Percentiles rank a stretch among this genome's conserved stretches.
Conservation (phyloP, 2,888 invertebrate genomes). For the Sialis lutaria region DNA sequence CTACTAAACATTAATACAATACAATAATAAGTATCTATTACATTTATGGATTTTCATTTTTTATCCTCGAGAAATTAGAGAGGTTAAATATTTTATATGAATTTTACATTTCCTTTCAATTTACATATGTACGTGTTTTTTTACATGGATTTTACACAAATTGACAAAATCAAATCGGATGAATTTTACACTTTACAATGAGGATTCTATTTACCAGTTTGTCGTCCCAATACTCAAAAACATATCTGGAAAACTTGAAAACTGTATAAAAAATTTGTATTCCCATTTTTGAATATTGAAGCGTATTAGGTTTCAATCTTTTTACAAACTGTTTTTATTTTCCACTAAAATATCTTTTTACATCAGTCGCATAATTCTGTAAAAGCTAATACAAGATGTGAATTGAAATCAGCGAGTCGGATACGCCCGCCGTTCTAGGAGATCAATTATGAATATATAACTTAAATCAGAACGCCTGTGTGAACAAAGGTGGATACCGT, state of each 20-base stretch:
- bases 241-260: too few relatives aligned
- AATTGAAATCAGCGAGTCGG: too few relatives aligned
- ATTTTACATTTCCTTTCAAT: constrained; percentile 6
- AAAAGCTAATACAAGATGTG: neutral
- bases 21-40: neutral
- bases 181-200: constrained; percentile 7
- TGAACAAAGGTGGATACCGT: too few relatives aligned
- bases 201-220: neutral
- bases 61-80: neutral
- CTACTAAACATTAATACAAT: constrained; percentile 1
- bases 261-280: too few relatives aligned
- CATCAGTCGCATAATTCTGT: constrained; percentile 1
- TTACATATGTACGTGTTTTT: constrained; percentile 7
- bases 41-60: neutral
- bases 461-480: neutral
- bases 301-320: neutral
- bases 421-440: too few relatives aligned
- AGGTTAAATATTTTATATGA: constrained; percentile 3
- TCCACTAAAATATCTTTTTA: constrained; percentile 1
- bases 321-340: neutral
- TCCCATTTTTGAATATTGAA: neutral
- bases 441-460: neutral
- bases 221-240: neutral
- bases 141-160: constrained; percentile 5
- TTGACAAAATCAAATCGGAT: constrained; percentile 1